A percentile compares a stretch with the other conserved stretches of the same genome.
Conservation (phyloP, 2,113 vertebrate genomes). For the Urocynchramus pylzowi region DNA sequence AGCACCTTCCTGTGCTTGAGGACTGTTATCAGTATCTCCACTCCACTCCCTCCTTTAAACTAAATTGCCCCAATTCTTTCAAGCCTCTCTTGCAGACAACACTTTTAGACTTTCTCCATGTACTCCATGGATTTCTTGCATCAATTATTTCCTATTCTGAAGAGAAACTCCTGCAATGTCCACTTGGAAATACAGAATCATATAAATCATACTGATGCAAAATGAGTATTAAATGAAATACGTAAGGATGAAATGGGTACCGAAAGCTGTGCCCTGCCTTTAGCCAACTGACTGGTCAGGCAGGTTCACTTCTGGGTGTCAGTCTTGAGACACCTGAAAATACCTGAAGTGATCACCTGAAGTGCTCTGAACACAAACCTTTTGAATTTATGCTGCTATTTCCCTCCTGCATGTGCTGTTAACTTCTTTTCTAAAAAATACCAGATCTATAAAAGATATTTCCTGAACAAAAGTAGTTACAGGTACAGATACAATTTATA, state of each 20-base stretch:
- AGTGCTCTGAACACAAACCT: neutral
- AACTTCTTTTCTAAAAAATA: neutral
- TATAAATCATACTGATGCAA: neutral
- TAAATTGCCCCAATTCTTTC: neutral
- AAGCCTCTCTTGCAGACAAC: neutral
- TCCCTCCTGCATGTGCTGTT: neutral
- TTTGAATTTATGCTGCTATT: neutral
- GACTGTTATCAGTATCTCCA: neutral
- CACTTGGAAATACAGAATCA: neutral
- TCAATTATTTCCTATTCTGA: neutral
- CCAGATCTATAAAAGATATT: neutral
- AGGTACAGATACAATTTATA: neutral
- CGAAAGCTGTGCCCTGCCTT: neutral
- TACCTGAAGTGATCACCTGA: neutral
- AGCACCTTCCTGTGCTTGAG: neutral
- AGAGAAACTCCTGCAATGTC: neutral
- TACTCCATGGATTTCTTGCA: rapidly evolving
- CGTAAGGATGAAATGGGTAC: neutral
- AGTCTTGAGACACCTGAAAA: neutral
- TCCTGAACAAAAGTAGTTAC: neutral
- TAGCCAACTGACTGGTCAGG: neutral
- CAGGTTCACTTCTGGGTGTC: neutral
- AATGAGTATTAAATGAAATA: neutral
- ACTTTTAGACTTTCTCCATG: neutral
- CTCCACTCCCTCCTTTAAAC: neutral